phyloP scores from a whole-genome alignment of 2,888 invertebrate species.

The Lottia scabra region DNA sequence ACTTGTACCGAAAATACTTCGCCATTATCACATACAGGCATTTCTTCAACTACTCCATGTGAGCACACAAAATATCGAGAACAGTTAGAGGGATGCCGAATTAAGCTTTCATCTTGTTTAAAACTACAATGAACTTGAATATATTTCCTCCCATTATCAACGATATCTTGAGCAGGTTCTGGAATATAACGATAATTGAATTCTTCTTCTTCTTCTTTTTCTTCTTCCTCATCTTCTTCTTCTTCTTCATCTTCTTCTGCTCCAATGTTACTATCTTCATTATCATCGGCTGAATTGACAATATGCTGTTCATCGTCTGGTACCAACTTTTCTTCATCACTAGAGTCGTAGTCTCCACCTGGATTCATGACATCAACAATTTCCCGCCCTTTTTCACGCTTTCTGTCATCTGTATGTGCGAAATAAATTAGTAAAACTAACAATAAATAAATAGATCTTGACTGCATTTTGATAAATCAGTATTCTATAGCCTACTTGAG shows the following conservation, averaged over 20 bases:
- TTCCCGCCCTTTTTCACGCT: neutral
- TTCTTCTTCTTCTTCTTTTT: neutral
- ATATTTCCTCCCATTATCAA: neutral
- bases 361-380: neutral
- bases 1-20: slow-evolving; percentile 18
- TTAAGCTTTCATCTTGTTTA: slow-evolving; percentile 11
- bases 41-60: slow-evolving; percentile 19
- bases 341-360: neutral
- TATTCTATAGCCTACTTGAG: too few relatives aligned
- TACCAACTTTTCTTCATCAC: neutral
- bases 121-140: neutral
- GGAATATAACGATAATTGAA: neutral
- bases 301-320: neutral
- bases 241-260: neutral
- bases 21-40: slow-evolving; percentile 16
- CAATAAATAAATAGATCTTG: too few relatives aligned
- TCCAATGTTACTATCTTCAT: neutral
- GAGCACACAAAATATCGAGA: slow-evolving; percentile 23
- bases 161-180: neutral
- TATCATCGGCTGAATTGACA: neutral
- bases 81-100: slow-evolving; percentile 27
- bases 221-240: neutral
- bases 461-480: too few relatives aligned
- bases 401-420: neutral
- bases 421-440: too few relatives aligned